A percentile compares a stretch with the other conserved stretches of the same genome.
phyloP scores from a whole-genome alignment of 2,797 vertebrate genomes.

The Tympanoctomys barrerae region DNA sequence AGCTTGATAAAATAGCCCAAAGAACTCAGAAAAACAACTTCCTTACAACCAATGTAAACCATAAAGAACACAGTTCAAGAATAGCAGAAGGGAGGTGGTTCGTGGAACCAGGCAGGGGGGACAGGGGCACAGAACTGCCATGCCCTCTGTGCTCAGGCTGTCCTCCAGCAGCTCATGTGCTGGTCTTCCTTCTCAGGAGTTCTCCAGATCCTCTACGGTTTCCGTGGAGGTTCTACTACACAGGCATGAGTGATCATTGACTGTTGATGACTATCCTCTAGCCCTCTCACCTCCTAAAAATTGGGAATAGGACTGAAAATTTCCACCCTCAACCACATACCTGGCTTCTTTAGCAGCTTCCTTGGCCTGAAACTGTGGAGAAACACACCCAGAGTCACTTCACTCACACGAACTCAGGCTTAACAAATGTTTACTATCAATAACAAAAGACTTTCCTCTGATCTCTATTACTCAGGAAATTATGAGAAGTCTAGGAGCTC shows the following conservation, averaged over 20 bases:
- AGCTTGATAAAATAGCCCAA: background rate
- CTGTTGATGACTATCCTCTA: background rate
- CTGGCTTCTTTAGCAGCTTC: background rate
- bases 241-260: background rate
- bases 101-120: background rate
- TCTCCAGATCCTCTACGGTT: background rate
- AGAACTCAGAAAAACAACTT: background rate
- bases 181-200: background rate
- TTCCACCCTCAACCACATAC: background rate
- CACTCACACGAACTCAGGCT: background rate
- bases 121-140: background rate
- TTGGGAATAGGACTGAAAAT: background rate
- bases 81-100: background rate
- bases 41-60: background rate
- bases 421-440: background rate
- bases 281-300: background rate
- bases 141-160: background rate
- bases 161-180: background rate
- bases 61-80: background rate
- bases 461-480: background rate
- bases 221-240: background rate
- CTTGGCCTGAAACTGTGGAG: background rate
- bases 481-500: background rate
- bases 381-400: background rate
- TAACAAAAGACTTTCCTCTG: background rate